Evolutionary conservation across 1,140 invertebrate species (phyloP), one percentile per base, ranked within the genome.

Genomic region (Dendrolimus punctatus): DNA sequence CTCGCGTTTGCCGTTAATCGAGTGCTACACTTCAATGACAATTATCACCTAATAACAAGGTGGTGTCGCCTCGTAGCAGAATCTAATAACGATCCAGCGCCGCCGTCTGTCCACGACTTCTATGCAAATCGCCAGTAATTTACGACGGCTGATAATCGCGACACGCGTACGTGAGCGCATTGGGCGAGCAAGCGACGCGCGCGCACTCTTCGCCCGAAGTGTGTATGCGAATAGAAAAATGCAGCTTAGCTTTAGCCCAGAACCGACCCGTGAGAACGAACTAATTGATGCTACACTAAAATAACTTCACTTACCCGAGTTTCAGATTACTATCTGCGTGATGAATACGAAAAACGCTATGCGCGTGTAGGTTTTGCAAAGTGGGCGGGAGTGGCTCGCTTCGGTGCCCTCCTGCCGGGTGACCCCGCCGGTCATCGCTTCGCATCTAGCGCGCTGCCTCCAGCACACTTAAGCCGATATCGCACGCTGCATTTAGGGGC

Each of bases 91-190:
- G 66, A 76, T 59, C 68, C 64, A 53, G 56, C 61, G 70, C 67
- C 71, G 70, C 73, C 76, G 60, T 77, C 23, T 3, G 76, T 72
- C 68, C 78, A 81, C 82, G 79, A 76, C 71, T 74, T 43, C 69
- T 80, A 85, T 85, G 82, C 75, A 81, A 85, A 85, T 84, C 76
- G 66, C 58, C 68, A 50, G 79, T 85, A 80, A 84, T 82, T 84
- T 85, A 82, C 80, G 79, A 80, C 59, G 70, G 58, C 59, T 71
- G 77, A 81, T 84, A 82, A 85, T 85, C 80, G 80, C 79, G 74
- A 80, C 65, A 68, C 48, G 58, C 51, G 78, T 80, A 83, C 82
- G 82, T 85, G 80, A 77, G 66, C 65, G 70, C 74, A 77, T 79
- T 85, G 78, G 76, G 70, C 76, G 67, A 73, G 71, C 73, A 64